These are phyloP conservation scores for Erpornis zantholeuca DNA, from an alignment of 2,113 vertebrate genomes.

Conservation along the genomic window DNA sequence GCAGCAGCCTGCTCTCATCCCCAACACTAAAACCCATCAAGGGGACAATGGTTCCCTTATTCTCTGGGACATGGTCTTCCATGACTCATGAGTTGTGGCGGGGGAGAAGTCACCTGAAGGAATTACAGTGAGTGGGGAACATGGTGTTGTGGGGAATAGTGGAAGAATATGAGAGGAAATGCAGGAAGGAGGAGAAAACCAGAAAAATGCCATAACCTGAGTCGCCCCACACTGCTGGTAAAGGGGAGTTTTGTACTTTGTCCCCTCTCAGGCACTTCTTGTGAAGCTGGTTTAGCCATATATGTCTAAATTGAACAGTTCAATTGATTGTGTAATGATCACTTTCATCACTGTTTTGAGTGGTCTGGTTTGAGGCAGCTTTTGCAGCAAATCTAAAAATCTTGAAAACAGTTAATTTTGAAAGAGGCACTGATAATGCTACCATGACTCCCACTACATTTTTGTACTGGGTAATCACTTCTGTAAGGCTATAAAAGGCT, in stretches of 20 bases:
- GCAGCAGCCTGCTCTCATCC: background rate
- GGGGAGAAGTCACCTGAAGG: background rate
- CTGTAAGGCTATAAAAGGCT: background rate
- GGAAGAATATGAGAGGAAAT: background rate
- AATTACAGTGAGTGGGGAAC: background rate
- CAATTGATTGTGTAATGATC: background rate
- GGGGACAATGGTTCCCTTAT: background rate
- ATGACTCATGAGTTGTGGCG: background rate
- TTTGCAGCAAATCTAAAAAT: background rate
- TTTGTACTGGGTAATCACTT: background rate
- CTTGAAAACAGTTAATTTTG: background rate
- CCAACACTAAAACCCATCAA: background rate
- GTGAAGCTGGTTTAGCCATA: background rate
- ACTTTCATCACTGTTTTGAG: background rate
- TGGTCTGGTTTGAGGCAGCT: background rate
- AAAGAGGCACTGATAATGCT: background rate
- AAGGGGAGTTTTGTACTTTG: background rate
- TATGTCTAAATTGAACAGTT: background rate
- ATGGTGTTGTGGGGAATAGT: fast-evolving
- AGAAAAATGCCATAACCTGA: background rate
- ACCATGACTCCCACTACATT: background rate
- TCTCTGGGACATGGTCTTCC: background rate
- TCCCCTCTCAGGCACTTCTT: background rate
- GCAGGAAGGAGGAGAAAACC: background rate
- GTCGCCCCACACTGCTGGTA: background rate